Conservation (phyloP, 2,113 vertebrate genomes). For the Stomatorhinus ivindoensis region DNA sequence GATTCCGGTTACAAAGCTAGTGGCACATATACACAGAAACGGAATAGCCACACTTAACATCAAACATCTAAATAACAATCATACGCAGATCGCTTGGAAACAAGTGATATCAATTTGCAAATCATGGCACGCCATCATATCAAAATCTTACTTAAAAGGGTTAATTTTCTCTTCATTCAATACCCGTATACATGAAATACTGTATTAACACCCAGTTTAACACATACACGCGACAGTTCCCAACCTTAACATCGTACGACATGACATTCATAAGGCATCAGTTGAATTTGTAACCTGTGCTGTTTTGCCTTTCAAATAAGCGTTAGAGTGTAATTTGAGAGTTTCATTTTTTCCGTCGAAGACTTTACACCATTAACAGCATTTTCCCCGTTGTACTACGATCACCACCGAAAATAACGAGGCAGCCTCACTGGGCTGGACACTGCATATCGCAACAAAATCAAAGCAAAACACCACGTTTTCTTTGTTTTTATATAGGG, state of each 20-base stretch:
- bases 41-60: background rate
- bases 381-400: background rate
- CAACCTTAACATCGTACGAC: background rate
- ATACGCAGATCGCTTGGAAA: background rate
- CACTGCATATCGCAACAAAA: background rate
- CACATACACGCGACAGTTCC: background rate
- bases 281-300: background rate
- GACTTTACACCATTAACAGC: background rate
- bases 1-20: background rate
- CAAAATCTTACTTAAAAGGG: background rate
- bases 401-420: background rate
- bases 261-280: background rate
- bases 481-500: background rate
- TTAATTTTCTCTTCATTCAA: background rate
- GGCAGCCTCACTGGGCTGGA: background rate
- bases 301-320: conserved; percentile 21
- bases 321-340: background rate
- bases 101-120: background rate
- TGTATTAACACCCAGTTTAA: background rate
- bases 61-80: background rate
- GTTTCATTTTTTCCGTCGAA: background rate
- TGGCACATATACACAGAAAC: background rate
- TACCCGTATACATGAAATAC: background rate
- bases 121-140: background rate
- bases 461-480: background rate